Evolutionary conservation across 1,140 invertebrate genomes (phyloP), one percentile per base, ranked within the genome.

Genomic region (Batillaria attramentaria): DNA sequence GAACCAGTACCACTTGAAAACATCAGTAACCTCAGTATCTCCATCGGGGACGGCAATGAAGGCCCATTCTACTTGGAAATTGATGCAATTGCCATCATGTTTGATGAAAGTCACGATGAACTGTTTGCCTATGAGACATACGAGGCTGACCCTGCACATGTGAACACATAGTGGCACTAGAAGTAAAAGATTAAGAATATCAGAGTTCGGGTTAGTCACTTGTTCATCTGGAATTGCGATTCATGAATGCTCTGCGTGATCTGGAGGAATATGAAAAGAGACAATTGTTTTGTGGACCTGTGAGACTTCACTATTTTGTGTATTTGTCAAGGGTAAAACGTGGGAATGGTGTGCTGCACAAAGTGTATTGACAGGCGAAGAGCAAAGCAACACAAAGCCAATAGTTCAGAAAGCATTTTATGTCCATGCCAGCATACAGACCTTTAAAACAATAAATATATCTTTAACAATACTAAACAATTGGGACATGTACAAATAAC

Each of bases 111-210:
- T 80, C 94, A 96, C 83, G 92, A 90, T 2, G 97, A 98, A 93
- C 93, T 95, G 83, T 95, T 94, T 92, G 96, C 97, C 0, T 99
- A 99, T 92, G 97, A 99, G 94, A 93, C 94, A 92, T 98, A 98
- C 78, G 43, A 86, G 78, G 78, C 79, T n/a, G 69, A 78, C 39
- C 79, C 81, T 28, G 77, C 66, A 77, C 60, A 75, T 79, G 78
- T 83, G 20, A 78, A 78, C 54, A 82, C 81, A 41, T 82, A 54
- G 60, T 20, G 20, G 43, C n/a, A n/a, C n/a, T n/a, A n/a, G n/a
- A n/a, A n/a, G n/a, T n/a, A n/a, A n/a, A n/a, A n/a, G n/a, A n/a
- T n/a, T n/a, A n/a, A n/a, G n/a, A n/a, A n/a, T n/a, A n/a, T n/a
- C n/a, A n/a, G n/a, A n/a, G n/a, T n/a, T n/a, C n/a, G n/a, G n/a